Conservation (phyloP, 2,797 vertebrate genomes). For the Vipera latastei region DNA sequence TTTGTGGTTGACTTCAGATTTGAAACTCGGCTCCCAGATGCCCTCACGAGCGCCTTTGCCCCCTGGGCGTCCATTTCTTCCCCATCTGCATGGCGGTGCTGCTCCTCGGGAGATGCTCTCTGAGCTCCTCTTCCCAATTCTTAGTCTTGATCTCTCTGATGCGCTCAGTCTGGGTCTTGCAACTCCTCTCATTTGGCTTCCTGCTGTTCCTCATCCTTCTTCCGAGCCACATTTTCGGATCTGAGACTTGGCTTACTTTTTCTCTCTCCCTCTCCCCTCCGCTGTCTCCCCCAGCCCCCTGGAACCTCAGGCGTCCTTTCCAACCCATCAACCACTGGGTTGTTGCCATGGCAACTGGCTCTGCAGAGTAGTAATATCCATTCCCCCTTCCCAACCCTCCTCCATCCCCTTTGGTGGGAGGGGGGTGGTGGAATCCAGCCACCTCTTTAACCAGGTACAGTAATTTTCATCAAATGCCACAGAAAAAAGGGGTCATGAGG, state of each 20-base stretch:
- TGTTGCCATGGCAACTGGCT: slow-evolving; percentile 62
- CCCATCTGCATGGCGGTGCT: not conserved
- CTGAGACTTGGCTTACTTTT: not conserved
- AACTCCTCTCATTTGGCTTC: not conserved
- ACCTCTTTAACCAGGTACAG: not conserved
- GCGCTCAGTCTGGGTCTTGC: not conserved
- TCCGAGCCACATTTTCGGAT: fast-evolving
- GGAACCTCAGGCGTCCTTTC: slow-evolving; percentile 57
- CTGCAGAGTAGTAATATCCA: slow-evolving; percentile 50
- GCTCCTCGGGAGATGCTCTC: not conserved
- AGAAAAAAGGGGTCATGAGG: not conserved
- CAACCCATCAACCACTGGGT: slow-evolving; percentile 63
- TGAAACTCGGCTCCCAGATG: not conserved
- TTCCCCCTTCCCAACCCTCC: slow-evolving; percentile 46
- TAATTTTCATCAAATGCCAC: not conserved
- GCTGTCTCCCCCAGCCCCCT: slow-evolving; percentile 53
- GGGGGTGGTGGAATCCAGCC: not conserved
- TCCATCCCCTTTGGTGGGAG: slow-evolving; percentile 4
- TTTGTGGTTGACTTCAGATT: not conserved
- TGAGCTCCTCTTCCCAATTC: not conserved
- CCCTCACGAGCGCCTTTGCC: not conserved
- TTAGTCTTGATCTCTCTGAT: not conserved
- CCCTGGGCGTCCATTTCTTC: not conserved
- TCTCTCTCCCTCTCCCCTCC: slow-evolving; percentile 52
- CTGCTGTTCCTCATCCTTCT: not conserved